Percentiles rank a stretch among this genome's conserved stretches.
Conservation (phyloP, 2,888 invertebrate genomes). For the Ectemnius continuus region DNA sequence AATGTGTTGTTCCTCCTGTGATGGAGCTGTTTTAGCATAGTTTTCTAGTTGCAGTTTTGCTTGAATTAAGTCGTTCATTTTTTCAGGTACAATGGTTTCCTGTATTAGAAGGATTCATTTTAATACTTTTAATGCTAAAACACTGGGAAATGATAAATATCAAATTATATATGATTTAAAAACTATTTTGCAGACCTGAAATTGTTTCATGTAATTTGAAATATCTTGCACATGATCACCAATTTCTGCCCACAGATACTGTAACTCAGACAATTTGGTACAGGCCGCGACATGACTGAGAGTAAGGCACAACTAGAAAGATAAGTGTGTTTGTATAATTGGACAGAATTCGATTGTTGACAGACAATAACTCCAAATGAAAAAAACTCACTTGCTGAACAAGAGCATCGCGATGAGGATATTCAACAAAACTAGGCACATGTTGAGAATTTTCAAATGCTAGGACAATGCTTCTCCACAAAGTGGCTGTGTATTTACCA, state of each 20-base stretch:
- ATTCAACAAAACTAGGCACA: slow-evolving; percentile 90
- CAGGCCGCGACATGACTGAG: slow-evolving; percentile 83
- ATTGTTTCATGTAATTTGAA: slow-evolving; percentile 69
- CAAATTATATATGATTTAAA: background rate
- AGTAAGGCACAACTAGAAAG: slow-evolving; percentile 85
- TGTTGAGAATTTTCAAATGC: slow-evolving; percentile 89
- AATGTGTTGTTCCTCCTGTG: slow-evolving; percentile 64
- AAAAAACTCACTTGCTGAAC: slow-evolving; percentile 85
- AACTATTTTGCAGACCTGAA: slow-evolving; percentile 64
- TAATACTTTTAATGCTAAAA: background rate
- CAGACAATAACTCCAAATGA: slow-evolving; percentile 5
- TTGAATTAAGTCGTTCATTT: slow-evolving; percentile 70
- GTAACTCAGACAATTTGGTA: slow-evolving; percentile 69
- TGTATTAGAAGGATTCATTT: slow-evolving; percentile 47
- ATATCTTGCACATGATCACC: slow-evolving; percentile 70
- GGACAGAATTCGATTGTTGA: background rate
- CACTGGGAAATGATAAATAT: background rate
- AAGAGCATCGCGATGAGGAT: slow-evolving; percentile 91
- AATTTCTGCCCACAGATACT: slow-evolving; percentile 69
- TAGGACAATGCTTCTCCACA: slow-evolving; percentile 86
- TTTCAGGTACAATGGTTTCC: slow-evolving; percentile 74
- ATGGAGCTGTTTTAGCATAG: slow-evolving; percentile 60
- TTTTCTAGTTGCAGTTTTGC: slow-evolving; percentile 68
- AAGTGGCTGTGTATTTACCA: slow-evolving; percentile 81
- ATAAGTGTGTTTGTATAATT: slow-evolving; percentile 33